Evolutionary conservation across 1,140 invertebrate species (phyloP).

Genomic region (Subanguina moxae): DNA sequence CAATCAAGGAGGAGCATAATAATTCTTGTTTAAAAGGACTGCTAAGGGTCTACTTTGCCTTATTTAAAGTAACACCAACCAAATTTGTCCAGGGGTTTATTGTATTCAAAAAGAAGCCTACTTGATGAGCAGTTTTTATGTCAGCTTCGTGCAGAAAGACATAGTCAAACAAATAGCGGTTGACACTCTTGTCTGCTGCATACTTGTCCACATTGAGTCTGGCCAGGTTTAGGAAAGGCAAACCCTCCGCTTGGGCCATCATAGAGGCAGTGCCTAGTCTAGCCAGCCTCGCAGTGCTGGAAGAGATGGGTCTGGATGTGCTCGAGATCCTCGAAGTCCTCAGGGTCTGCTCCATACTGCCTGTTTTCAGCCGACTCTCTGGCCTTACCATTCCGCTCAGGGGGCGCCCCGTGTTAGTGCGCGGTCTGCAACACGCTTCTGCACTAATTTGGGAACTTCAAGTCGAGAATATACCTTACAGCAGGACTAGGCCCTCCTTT

Average conservation of each 20-base stretch:
- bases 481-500: constrained; percentile 63
- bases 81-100: too few species aligned
- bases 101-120: constrained; percentile 50
- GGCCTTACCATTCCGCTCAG: constrained; percentile 67
- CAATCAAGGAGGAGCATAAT: too few species aligned
- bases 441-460: constrained; percentile 55
- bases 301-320: constrained; percentile 73
- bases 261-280: constrained; percentile 75
- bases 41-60: too few species aligned
- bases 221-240: constrained; percentile 79
- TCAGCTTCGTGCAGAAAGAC: constrained; percentile 89
- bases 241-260: constrained; percentile 70
- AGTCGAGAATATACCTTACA: constrained; percentile 60
- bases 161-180: constrained; percentile 86
- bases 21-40: too few species aligned
- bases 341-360: constrained; percentile 70
- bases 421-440: constrained; percentile 49
- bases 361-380: constrained; percentile 63
- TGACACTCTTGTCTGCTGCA: constrained; percentile 70
- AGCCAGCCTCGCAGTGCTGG: constrained; percentile 68
- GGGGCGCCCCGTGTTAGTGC: constrained; percentile 51
- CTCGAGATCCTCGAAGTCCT: constrained; percentile 73
- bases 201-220: constrained; percentile 85
- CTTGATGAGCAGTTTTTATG: constrained; percentile 67
- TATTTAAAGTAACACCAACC: too few species aligned